phyloP scores from a whole-genome alignment of 2,113 vertebrate species.

The Platysteira castanea region DNA sequence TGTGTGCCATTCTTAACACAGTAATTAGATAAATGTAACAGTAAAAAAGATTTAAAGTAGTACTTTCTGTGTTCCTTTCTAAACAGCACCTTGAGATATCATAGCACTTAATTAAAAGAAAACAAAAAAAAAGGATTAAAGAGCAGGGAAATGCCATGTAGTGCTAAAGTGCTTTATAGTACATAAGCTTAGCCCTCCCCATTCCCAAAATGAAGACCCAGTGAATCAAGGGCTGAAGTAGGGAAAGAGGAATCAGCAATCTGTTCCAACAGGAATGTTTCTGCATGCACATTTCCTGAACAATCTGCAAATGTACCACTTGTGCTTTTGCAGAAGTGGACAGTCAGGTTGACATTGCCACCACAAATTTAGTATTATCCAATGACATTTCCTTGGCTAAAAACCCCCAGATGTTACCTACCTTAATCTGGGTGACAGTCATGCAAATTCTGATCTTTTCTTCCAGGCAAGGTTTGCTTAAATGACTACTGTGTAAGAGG shows the following conservation, averaged over 20 bases:
- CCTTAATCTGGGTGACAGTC: slow-evolving; percentile 8
- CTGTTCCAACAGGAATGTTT: slow-evolving; percentile 54
- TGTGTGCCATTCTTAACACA: not conserved
- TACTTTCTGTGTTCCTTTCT: not conserved
- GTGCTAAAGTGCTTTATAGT: not conserved
- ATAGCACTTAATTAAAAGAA: not conserved
- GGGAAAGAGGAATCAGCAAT: slow-evolving; percentile 15
- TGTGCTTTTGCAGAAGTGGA: not conserved
- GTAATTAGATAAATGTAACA: not conserved
- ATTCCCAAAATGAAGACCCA: slow-evolving; percentile 29
- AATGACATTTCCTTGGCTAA: not conserved
- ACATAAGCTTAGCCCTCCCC: not conserved
- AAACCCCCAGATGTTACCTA: not conserved
- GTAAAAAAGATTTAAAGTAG: not conserved
- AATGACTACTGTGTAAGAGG: not conserved
- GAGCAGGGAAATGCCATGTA: not conserved
- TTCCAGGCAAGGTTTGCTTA: not conserved
- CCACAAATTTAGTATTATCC: not conserved
- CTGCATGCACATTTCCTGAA: slow-evolving; percentile 40
- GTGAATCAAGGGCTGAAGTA: slow-evolving; percentile 34
- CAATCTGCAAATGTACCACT: slow-evolving; percentile 44
- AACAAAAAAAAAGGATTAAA: not conserved
- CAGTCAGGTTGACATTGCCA: not conserved
- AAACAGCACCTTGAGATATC: not conserved
- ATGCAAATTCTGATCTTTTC: not conserved